A percentile compares a stretch with the other conserved stretches of the same genome.
phyloP scores from a whole-genome alignment of 2,797 vertebrate genomes.

The Fistularia commersonii region DNA sequence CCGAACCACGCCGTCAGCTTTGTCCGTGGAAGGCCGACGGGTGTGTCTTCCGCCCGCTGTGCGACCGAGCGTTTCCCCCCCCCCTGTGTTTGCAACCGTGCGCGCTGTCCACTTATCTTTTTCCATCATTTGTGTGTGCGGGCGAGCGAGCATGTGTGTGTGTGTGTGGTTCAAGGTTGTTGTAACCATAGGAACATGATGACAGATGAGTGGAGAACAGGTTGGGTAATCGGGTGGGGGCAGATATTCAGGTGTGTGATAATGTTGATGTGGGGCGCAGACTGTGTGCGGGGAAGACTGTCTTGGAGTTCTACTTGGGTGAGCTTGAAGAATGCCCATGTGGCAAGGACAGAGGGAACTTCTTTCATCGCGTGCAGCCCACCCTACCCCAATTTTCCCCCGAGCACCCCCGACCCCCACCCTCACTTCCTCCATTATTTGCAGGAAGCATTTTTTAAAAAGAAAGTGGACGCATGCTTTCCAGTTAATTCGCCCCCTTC shows the following conservation, averaged over 20 bases:
- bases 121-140: slow-evolving; percentile 32
- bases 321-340: slow-evolving; percentile 75
- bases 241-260: slow-evolving; percentile 67
- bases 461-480: slow-evolving; percentile 38
- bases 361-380: slow-evolving; percentile 67
- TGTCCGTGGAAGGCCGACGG: too few relatives aligned
- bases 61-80: slow-evolving; percentile 23
- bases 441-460: slow-evolving; percentile 32
- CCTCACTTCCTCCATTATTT: slow-evolving; percentile 42
- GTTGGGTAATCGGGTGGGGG: slow-evolving; percentile 34
- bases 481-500: slow-evolving; percentile 27
- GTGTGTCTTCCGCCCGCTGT: slow-evolving; percentile 1
- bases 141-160: slow-evolving; percentile 10
- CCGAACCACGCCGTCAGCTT: too few relatives aligned
- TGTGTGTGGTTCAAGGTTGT: slow-evolving; percentile 32
- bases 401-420: slow-evolving; percentile 13
- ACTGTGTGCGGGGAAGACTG: slow-evolving; percentile 26
- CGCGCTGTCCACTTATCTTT: slow-evolving; percentile 46
- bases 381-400: slow-evolving; percentile 38
- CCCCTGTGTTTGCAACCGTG: slow-evolving; percentile 26
- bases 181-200: slow-evolving; percentile 63
- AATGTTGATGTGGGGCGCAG: slow-evolving; percentile 32
- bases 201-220: slow-evolving; percentile 50
- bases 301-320: slow-evolving; percentile 69
- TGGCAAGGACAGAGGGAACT: slow-evolving; percentile 54